Evolutionary conservation across 2,888 invertebrate species (phyloP), one percentile per base, ranked within the genome.

Genomic region (Nowickia ferox): DNA sequence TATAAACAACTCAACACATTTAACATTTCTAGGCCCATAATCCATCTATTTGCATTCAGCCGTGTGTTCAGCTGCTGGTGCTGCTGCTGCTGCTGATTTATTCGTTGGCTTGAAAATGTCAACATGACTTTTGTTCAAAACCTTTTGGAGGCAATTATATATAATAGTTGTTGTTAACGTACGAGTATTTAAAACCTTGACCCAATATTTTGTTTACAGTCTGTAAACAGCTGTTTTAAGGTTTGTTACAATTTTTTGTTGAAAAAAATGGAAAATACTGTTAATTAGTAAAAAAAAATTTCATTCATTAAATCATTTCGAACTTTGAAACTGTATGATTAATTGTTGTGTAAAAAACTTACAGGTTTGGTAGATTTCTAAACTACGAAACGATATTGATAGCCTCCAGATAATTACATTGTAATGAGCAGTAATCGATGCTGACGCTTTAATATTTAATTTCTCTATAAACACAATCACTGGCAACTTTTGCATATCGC

Each of bases 111-210:
- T 57, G 15, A 63, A 51, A 55, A 69, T 51, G 51, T 69, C 48
- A 69, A 42, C 68, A 59, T 44, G 44, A 1, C n/a, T 22, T n/a
- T 74, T 19, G 30, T 38, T 72, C 9, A 38, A 59, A 74, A 48
- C 30, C 51, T 75, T 74, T 30, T 51, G 63, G 19, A n/a, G 40
- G 53, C 63, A 53, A 42, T 75, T 76, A 55, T 46, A 53, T 76
- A 55, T 46, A 53, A 55, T 44, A 10, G 0, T 44, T 11, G 19
- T 74, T 63, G 9, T 75, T 75, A 10, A 15, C 48, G 11, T 5
- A n/a, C n/a, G n/a, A n/a, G n/a, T n/a, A 5, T 66, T n/a, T n/a
- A 44, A 9, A 68, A 46, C 71, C 71, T 71, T 71, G 71, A 71
- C 71, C 71, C 57, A 57, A 71, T 57, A 71, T 44, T 71, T 22